phyloP scores from a whole-genome alignment of 2,113 vertebrate genomes.

The Tricholaema leucomelas region DNA sequence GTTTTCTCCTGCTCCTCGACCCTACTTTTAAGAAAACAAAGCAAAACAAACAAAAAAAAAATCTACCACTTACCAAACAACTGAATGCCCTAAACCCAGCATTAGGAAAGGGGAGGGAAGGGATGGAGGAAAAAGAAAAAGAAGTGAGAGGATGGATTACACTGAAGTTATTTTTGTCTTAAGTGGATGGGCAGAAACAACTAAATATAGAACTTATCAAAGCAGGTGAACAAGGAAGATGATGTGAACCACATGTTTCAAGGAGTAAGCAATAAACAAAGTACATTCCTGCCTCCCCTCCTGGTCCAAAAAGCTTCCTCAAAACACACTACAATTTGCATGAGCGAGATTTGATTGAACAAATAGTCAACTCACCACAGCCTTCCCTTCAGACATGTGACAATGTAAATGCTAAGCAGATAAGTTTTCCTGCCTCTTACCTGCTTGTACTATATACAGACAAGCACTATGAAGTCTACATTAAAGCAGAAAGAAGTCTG shows the following conservation, averaged over 20 bases:
- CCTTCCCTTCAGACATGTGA: not conserved
- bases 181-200: conserved; percentile 37
- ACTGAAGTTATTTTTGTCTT: conserved; percentile 57
- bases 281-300: not conserved
- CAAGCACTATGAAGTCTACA: not conserved
- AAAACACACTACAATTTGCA: not conserved
- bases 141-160: conserved; percentile 50
- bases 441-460: conserved; percentile 26
- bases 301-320: not conserved
- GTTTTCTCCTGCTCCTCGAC: not conserved
- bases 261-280: not conserved
- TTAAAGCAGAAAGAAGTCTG: not conserved
- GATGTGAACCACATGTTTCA: not conserved
- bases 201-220: conserved; percentile 60
- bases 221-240: conserved; percentile 58
- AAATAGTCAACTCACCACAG: not conserved
- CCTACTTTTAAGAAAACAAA: conserved; percentile 15
- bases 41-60: conserved; percentile 47
- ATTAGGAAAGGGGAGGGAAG: conserved; percentile 45
- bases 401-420: not conserved
- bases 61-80: conserved; percentile 20
- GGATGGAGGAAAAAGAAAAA: conserved; percentile 44
- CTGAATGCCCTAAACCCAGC: conserved; percentile 20
- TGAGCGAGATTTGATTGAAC: not conserved
- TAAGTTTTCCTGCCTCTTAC: conserved; percentile 45